Evolutionary conservation across 2,113 vertebrate genomes (phyloP).

Genomic region (Xenopus laevis): DNA sequence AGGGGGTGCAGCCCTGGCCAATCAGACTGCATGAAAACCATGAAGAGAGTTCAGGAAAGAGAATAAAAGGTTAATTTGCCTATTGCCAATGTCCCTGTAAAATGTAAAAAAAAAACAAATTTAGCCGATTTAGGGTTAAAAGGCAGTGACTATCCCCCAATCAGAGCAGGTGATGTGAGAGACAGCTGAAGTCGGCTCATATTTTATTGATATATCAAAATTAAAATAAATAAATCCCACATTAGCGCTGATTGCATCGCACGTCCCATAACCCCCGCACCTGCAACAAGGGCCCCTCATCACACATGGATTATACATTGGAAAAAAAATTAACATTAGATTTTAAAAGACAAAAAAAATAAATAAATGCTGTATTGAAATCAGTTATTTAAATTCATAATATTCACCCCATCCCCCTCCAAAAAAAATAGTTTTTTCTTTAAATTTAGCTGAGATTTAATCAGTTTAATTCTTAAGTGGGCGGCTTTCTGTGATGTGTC

Average conservation of each 20-base stretch:
- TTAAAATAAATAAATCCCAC: constrained; percentile 22
- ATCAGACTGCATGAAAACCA: too few species aligned
- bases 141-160: not conserved
- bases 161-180: constrained; percentile 19
- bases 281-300: constrained; percentile 25
- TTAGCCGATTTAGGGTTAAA: too few species aligned
- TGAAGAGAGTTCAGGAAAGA: too few species aligned
- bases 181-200: constrained; percentile 36
- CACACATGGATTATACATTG: constrained; percentile 27
- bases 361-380: constrained; percentile 10
- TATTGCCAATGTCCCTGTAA: too few species aligned
- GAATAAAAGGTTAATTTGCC: too few species aligned
- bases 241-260: constrained; percentile 27
- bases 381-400: too few species aligned
- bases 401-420: constrained; percentile 22
- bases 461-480: constrained; percentile 42
- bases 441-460: constrained; percentile 15
- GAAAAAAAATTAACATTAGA: constrained; percentile 21
- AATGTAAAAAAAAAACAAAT: too few species aligned
- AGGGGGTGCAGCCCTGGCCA: too few species aligned
- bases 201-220: constrained; percentile 42
- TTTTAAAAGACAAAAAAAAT: constrained; percentile 12
- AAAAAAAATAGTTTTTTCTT: too few species aligned
- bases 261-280: constrained; percentile 10
- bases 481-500: constrained; percentile 5